Conservation (phyloP, 2,888 invertebrate species). For the Rhopalosiphum nymphaeae region DNA sequence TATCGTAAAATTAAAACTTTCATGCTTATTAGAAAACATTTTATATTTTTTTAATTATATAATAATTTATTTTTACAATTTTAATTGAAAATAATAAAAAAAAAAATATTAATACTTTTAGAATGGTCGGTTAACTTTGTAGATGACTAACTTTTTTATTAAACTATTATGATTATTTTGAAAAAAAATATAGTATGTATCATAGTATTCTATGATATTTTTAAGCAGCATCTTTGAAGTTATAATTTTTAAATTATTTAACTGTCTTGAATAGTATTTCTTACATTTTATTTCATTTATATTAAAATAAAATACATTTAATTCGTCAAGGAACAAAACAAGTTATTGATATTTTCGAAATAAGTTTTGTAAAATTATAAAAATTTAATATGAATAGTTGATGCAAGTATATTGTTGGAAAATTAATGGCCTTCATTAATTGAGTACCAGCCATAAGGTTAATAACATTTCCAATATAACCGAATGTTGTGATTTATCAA, state of each 20-base stretch:
- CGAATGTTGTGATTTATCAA: not conserved
- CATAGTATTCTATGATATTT: not conserved
- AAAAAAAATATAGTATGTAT: not conserved
- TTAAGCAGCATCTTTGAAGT: not conserved
- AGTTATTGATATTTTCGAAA: not conserved
- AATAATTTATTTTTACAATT: not conserved
- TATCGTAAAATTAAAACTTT: not conserved
- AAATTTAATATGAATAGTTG: not conserved
- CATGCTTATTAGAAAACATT: not conserved
- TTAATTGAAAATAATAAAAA: not conserved
- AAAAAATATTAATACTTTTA: not conserved
- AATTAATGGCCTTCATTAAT: not conserved
- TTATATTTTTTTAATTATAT: not conserved
- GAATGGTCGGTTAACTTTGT: not conserved
- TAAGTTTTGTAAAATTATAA: not conserved
- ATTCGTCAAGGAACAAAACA: not conserved
- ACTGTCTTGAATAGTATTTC: not conserved
- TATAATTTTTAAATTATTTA: not conserved
- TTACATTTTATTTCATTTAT: too few relatives aligned
- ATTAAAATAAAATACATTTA: too few relatives aligned
- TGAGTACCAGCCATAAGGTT: not conserved
- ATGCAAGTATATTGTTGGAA: not conserved
- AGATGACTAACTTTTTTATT: not conserved
- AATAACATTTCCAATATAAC: not conserved
- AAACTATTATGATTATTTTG: not conserved